Conservation (phyloP, 2,888 invertebrate genomes). For the Chloromyia formosa region DNA sequence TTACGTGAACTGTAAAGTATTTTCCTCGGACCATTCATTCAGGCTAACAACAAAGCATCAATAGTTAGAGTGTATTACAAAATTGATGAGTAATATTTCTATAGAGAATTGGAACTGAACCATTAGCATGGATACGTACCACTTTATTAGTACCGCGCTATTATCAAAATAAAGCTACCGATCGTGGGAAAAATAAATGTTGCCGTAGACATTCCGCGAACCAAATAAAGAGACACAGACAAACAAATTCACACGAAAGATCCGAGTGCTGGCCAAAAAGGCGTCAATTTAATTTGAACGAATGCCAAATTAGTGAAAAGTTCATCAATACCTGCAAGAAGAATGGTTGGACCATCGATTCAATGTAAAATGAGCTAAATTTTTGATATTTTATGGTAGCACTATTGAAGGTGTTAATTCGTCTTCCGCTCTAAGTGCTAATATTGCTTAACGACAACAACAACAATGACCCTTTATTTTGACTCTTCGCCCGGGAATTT, state of each 20-base stretch:
- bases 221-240: background rate
- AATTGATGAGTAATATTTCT: constrained; percentile 27
- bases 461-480: no score
- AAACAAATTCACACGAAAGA: background rate
- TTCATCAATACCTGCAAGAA: background rate
- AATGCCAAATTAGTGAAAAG: constrained; percentile 32
- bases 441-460: constrained; percentile 6
- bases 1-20: constrained; percentile 21
- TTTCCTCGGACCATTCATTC: constrained; percentile 1
- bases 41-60: background rate
- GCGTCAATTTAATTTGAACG: constrained; percentile 37
- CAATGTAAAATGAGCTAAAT: background rate
- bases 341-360: no score
- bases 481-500: background rate
- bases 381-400: constrained; percentile 7
- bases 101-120: constrained; percentile 17
- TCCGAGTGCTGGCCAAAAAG: constrained; percentile 21
- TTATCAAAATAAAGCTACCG: constrained; percentile 28
- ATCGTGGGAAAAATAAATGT: constrained; percentile 27
- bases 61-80: background rate
- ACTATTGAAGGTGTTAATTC: constrained; percentile 23
- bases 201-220: background rate
- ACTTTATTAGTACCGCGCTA: constrained; percentile 18
- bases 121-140: constrained; percentile 27
- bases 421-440: constrained; percentile 25